Evolutionary conservation across 2,888 invertebrate genomes (phyloP).

Genomic region (Lithophane semibrunnea): DNA sequence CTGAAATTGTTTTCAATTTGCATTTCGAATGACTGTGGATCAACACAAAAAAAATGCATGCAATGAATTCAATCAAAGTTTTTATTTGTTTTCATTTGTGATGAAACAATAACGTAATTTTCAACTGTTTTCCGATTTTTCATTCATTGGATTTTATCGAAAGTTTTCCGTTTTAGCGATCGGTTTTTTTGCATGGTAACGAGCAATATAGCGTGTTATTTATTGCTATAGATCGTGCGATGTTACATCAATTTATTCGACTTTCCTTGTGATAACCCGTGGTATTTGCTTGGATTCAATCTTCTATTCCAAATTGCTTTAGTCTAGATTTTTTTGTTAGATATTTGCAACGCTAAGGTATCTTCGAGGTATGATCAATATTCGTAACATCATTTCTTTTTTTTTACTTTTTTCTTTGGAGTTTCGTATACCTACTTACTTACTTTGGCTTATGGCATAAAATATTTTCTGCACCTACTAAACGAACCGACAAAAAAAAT

Average conservation of each 20-base stretch:
- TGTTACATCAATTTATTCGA: constrained; percentile 38
- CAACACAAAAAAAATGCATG: constrained; percentile 26
- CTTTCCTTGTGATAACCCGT: constrained; percentile 18
- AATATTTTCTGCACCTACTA: no score
- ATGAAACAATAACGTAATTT: constrained; percentile 42
- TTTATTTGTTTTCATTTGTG: constrained; percentile 38
- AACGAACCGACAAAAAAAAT: background rate
- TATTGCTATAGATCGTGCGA: constrained; percentile 40
- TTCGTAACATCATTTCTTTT: background rate
- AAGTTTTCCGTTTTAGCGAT: constrained; percentile 18
- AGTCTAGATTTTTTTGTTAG: constrained; percentile 1
- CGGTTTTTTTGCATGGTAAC: constrained; percentile 45
- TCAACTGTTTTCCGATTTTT: constrained; percentile 29
- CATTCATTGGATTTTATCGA: constrained; percentile 30
- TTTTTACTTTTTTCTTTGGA: background rate
- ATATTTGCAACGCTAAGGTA: background rate
- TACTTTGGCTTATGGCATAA: background rate
- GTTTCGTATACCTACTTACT: no score
- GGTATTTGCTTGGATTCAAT: constrained; percentile 40
- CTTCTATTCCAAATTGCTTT: constrained; percentile 48
- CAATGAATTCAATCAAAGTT: constrained; percentile 23
- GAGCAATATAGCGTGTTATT: constrained; percentile 42
- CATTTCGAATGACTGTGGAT: constrained; percentile 31
- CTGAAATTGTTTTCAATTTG: constrained; percentile 21
- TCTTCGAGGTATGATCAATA: constrained; percentile 1